These are phyloP conservation scores for Diachrysia chrysitis DNA, from an alignment of 2,888 invertebrate genomes.

Conservation along the genomic window DNA sequence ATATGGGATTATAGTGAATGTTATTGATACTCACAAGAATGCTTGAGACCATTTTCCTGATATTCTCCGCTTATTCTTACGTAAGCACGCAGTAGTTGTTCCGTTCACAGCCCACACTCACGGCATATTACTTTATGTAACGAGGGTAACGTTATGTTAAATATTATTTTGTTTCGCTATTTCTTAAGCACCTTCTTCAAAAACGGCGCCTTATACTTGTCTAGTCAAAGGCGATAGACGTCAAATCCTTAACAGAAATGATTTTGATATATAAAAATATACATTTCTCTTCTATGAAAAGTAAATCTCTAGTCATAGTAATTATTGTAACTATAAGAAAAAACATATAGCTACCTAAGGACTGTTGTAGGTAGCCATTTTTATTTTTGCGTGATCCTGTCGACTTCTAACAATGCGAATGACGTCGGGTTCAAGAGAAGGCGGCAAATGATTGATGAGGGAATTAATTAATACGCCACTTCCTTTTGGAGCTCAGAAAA, in stretches of 20 bases:
- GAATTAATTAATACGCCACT: conserved; percentile 84
- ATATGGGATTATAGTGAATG: not conserved
- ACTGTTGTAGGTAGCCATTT: conserved; percentile 55
- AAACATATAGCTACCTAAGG: conserved; percentile 37
- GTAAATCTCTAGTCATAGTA: conserved; percentile 44
- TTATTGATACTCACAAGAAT: not conserved
- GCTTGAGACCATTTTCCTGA: conserved; percentile 1
- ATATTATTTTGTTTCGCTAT: conserved; percentile 5
- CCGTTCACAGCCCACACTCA: conserved; percentile 6
- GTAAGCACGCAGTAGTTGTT: conserved; percentile 3
- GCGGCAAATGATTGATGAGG: conserved; percentile 82
- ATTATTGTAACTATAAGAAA: conserved; percentile 47
- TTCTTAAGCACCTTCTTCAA: conserved; percentile 1
- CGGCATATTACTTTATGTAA: conserved; percentile 7
- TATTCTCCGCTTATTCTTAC: not conserved
- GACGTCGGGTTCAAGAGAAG: conserved; percentile 77
- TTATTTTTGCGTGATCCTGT: conserved; percentile 67
- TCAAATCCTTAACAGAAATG: conserved; percentile 41
- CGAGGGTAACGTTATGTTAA: conserved; percentile 3
- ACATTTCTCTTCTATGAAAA: conserved; percentile 34
- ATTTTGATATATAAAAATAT: conserved; percentile 46
- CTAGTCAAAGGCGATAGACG: not conserved
- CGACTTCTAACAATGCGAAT: conserved; percentile 78
- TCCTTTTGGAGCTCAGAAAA: conserved; percentile 76
- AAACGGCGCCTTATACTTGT: not conserved